These are phyloP conservation scores for Drosophila sp. DNA, from an alignment of 1,140 invertebrate genomes.

Conservation along the genomic window DNA sequence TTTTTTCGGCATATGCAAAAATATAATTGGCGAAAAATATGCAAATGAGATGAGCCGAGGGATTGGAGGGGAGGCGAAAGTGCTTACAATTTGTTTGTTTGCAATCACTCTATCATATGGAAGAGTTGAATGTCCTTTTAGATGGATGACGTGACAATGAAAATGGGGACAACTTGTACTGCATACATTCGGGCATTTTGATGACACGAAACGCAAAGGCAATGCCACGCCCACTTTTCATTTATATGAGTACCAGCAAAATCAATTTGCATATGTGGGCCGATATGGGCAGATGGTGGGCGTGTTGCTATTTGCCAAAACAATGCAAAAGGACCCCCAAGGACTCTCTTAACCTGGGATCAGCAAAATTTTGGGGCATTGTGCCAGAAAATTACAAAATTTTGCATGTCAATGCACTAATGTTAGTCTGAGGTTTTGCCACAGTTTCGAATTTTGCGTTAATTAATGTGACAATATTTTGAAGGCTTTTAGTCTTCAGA, in stretches of 20 bases:
- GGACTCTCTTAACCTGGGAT: slow-evolving; percentile 8
- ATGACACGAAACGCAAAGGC: slow-evolving; percentile 34
- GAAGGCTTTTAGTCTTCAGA: background rate
- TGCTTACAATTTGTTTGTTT: slow-evolving; percentile 26
- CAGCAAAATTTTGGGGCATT: slow-evolving; percentile 30
- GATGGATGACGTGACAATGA: slow-evolving; percentile 27
- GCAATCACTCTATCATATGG: background rate
- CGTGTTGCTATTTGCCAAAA: slow-evolving; percentile 47
- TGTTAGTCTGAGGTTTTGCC: slow-evolving; percentile 1
- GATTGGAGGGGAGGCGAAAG: slow-evolving; percentile 21
- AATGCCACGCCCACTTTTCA: slow-evolving; percentile 14
- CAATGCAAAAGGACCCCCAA: slow-evolving; percentile 17
- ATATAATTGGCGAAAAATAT: slow-evolving; percentile 75
- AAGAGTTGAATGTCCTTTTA: slow-evolving; percentile 63
- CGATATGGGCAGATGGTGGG: slow-evolving; percentile 13
- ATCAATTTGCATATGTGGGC: slow-evolving; percentile 66
- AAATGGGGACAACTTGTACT: background rate
- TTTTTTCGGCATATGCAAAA: slow-evolving; percentile 62
- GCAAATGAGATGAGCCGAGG: slow-evolving; percentile 60
- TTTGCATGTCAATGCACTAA: slow-evolving; percentile 49
- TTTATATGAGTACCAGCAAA: slow-evolving; percentile 24
- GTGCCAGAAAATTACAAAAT: slow-evolving; percentile 55
- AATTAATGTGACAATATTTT: slow-evolving; percentile 55
- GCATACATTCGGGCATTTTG: slow-evolving; percentile 13
- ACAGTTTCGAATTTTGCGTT: slow-evolving; percentile 24